These are phyloP conservation scores for Caenorhabditis drosophilae DNA, from an alignment of 2,888 invertebrate species.

Conservation along the genomic window DNA sequence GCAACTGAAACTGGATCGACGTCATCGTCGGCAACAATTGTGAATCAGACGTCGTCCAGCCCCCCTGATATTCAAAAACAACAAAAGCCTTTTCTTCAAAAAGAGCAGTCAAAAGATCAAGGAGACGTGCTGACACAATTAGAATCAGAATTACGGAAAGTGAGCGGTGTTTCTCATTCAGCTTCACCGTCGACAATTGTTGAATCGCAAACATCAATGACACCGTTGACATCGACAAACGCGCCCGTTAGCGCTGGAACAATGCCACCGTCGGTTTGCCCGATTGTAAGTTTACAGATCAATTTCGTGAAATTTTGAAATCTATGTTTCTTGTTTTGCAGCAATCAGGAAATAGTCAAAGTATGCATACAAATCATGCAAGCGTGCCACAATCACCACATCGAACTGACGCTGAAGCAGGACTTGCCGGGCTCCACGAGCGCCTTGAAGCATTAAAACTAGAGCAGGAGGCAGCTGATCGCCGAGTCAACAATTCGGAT, in stretches of 20 bases:
- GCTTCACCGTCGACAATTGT: slow-evolving; percentile 31
- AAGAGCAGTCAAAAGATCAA: slow-evolving; percentile 5
- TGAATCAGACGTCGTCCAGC: slow-evolving; percentile 11
- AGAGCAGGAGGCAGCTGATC: slow-evolving; percentile 19
- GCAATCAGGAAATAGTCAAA: neutral
- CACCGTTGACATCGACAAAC: slow-evolving; percentile 3
- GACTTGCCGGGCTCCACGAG: slow-evolving; percentile 30
- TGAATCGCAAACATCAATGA: slow-evolving; percentile 26
- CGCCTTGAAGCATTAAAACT: slow-evolving; percentile 25
- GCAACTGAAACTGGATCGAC: neutral
- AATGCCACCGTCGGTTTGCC: neutral
- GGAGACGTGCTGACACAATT: slow-evolving; percentile 24
- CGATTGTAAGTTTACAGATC: neutral
- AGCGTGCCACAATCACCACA: slow-evolving; percentile 30
- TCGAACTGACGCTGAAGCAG: slow-evolving; percentile 18
- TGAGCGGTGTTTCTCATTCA: slow-evolving; percentile 33
- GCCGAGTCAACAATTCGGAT: slow-evolving; percentile 20
- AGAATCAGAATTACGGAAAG: slow-evolving; percentile 33
- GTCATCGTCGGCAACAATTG: slow-evolving; percentile 1
- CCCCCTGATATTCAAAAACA: neutral
- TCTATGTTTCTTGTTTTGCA: no score
- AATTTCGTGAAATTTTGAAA: neutral
- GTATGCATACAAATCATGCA: slow-evolving; percentile 8
- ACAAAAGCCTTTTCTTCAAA: neutral
- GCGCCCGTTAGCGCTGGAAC: neutral